Evolutionary conservation across 2,888 invertebrate species (phyloP), one percentile per base, ranked within the genome.

Genomic region (Andrena chrysosceles): DNA sequence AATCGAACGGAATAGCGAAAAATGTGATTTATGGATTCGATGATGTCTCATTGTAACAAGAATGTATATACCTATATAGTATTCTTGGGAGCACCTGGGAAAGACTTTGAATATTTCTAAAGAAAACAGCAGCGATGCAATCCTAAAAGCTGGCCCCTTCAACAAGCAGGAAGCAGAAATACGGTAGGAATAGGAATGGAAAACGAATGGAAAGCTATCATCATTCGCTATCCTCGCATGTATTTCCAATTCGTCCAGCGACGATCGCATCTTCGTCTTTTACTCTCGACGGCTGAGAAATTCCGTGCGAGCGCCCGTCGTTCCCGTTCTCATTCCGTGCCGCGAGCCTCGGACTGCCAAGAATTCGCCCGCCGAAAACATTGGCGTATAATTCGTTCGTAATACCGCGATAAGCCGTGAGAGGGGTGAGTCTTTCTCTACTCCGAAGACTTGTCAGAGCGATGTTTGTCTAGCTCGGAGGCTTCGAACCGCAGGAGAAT

Each of bases 401-500:
- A 84, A 84, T 80, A 29, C 60, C 56, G 35, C 63, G 71, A 76
- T 83, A 82, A 76, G 49, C 76, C 56, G 52, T 20, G 52, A 23
- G 23, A 56, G 52, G 54, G 35, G 10, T 6, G 70, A 31, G 49
- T 16, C 62, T 68, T 62, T 67, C 72, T 71, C 48, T 48, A 5
- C 42, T 7, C n/a, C 26, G 29, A 26, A 31, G 67, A 48, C 76
- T 68, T 72, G 82, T 76, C 82, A 83, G 82, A 82, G 76, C 76
- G 91, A 91, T 91, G 83, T 84, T 86, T 83, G 85, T 85, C 83
- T 81, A 81, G 71, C 81, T 81, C 83, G 87, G 79, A 90, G 85
- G 90, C 87, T 89, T 90, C 87, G 84, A 89, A 73, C 67, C 60
- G 72, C 42, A 86, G 42, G 56, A 52, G n/a, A 13, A 62, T 62